These are phyloP conservation scores for Paramisgurnus dabryanus DNA, from an alignment of 2,113 vertebrate species.

Conservation along the genomic window DNA sequence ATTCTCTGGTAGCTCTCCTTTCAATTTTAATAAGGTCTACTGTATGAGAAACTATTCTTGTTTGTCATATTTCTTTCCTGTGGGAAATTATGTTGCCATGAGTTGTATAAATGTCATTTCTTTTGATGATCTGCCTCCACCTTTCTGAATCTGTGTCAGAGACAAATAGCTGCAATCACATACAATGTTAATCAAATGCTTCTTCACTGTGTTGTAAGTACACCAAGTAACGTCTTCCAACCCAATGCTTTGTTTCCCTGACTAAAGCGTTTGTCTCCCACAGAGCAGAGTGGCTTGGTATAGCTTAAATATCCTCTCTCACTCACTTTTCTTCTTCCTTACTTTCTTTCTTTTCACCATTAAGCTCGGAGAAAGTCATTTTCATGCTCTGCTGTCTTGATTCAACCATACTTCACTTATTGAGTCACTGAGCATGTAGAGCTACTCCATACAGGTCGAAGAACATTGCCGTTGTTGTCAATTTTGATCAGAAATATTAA, in stretches of 20 bases:
- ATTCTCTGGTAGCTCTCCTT: no score
- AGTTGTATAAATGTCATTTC: conserved; percentile 11
- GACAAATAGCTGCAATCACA: conserved; percentile 45
- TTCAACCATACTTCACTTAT: conserved; percentile 54
- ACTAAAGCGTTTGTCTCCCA: conserved; percentile 56
- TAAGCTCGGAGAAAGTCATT: conserved; percentile 63
- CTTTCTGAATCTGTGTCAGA: conserved; percentile 18
- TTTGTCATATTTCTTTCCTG: background rate
- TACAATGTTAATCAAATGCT: conserved; percentile 42
- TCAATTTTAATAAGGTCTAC: no score
- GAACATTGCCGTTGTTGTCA: background rate
- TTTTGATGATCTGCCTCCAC: conserved; percentile 29
- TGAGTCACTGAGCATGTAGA: conserved; percentile 50
- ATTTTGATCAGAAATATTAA: background rate
- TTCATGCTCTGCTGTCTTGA: conserved; percentile 64
- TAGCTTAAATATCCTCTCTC: conserved; percentile 55
- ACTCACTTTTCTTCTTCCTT: conserved; percentile 27
- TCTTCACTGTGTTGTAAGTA: background rate
- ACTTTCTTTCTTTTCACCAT: conserved; percentile 49
- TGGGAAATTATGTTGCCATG: background rate
- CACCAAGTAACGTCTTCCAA: conserved; percentile 54
- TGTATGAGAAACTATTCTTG: background rate
- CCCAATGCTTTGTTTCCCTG: conserved; percentile 51
- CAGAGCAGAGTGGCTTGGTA: conserved; percentile 57
- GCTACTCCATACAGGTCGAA: conserved; percentile 34